These are phyloP conservation scores for Wiebesia pumilae DNA, from an alignment of 1,140 invertebrate species.

Conservation along the genomic window DNA sequence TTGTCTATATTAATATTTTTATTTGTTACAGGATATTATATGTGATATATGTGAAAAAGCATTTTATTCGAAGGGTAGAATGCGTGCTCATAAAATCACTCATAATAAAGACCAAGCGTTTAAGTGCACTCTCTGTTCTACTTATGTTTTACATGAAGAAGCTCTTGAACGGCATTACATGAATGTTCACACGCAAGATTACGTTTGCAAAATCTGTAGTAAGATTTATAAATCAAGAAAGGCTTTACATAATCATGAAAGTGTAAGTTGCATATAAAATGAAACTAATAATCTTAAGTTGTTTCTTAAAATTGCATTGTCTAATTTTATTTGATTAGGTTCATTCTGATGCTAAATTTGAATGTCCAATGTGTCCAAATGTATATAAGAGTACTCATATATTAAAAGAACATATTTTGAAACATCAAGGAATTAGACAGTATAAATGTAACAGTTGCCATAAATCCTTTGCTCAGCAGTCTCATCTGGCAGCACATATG, in stretches of 20 bases:
- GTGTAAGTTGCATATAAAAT: slow-evolving; percentile 55
- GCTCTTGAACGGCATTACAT: slow-evolving; percentile 58
- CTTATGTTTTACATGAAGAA: slow-evolving; percentile 59
- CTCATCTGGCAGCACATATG: slow-evolving; percentile 65
- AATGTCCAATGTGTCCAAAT: slow-evolving; percentile 62
- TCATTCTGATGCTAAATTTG: slow-evolving; percentile 62
- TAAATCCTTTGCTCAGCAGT: slow-evolving; percentile 64
- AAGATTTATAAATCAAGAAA: slow-evolving; percentile 61
- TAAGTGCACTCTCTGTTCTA: slow-evolving; percentile 63
- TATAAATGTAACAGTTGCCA: slow-evolving; percentile 62
- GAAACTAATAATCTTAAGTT: not conserved
- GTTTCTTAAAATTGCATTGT: slow-evolving; percentile 1
- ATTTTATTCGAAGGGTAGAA: slow-evolving; percentile 61
- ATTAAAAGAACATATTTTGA: slow-evolving; percentile 65
- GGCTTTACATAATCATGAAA: slow-evolving; percentile 65
- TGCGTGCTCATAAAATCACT: slow-evolving; percentile 61
- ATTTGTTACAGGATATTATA: slow-evolving; percentile 57
- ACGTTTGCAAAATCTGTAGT: slow-evolving; percentile 61
- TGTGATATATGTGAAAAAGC: slow-evolving; percentile 61
- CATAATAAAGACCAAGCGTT: slow-evolving; percentile 62
- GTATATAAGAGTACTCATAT: slow-evolving; percentile 65
- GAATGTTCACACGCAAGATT: slow-evolving; percentile 61
- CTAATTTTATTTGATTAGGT: slow-evolving; percentile 53
- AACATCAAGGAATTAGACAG: slow-evolving; percentile 66
- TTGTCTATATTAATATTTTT: slow-evolving; percentile 23